phyloP scores from a whole-genome alignment of 2,113 vertebrate species.

The Meleagris gallopavo region DNA sequence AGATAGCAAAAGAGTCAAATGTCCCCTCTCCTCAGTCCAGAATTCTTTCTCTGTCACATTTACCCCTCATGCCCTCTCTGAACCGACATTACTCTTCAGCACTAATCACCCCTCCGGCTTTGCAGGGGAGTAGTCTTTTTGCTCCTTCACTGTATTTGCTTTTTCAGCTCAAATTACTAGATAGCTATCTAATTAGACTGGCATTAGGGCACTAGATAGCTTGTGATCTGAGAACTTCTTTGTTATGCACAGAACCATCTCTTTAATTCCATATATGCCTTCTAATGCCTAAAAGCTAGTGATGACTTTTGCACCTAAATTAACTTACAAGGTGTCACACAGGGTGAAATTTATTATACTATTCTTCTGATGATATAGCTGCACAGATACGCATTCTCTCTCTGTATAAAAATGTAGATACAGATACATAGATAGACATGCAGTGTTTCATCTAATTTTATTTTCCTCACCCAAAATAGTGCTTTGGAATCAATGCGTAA shows the following conservation, averaged over 20 bases:
- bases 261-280: not conserved
- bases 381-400: not conserved
- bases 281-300: not conserved
- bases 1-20: not conserved
- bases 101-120: slow-evolving; percentile 4
- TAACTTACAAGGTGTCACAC: not conserved
- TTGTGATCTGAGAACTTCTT: not conserved
- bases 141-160: not conserved
- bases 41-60: not conserved
- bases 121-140: not conserved
- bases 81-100: not conserved
- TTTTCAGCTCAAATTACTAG: not conserved
- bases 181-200: not conserved
- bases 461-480: not conserved
- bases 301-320: not conserved
- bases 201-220: not conserved
- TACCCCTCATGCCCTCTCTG: not conserved
- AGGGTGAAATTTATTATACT: not conserved
- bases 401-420: not conserved
- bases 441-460: not conserved
- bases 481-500: not conserved
- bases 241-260: not conserved
- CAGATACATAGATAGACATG: not conserved
- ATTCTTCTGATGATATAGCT: not conserved
- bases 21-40: not conserved